phyloP scores from a whole-genome alignment of 2,797 vertebrate species.

The Pampus argenteus region DNA sequence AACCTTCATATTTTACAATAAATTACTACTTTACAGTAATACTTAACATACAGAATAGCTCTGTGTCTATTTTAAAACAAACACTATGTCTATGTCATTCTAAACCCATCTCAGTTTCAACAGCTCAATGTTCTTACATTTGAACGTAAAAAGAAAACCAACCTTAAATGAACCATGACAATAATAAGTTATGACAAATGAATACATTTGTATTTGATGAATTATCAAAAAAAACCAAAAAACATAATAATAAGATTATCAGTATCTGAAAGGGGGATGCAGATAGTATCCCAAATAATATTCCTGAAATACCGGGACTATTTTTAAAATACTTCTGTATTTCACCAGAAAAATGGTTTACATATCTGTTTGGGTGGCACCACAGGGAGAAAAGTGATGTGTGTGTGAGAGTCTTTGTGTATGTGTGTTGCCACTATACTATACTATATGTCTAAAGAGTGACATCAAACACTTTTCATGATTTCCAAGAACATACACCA shows the following conservation, averaged over 20 bases:
- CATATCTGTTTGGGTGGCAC: constrained; percentile 60
- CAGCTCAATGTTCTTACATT: not conserved
- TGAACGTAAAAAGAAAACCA: not conserved
- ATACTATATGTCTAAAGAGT: constrained; percentile 53
- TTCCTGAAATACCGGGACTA: constrained; percentile 15
- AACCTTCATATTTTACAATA: not conserved
- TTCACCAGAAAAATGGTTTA: constrained; percentile 54
- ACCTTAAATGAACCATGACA: not conserved
- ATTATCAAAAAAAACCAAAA: not conserved
- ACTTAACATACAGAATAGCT: not conserved
- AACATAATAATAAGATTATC: not conserved
- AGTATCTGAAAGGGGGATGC: not conserved
- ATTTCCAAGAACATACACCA: constrained; percentile 69
- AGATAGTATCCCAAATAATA: constrained; percentile 8
- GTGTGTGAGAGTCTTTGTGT: constrained; percentile 12
- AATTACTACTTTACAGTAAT: not conserved
- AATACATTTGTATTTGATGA: not conserved
- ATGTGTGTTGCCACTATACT: constrained; percentile 16
- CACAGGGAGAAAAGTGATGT: constrained; percentile 36
- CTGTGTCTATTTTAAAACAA: not conserved
- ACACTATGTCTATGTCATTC: not conserved
- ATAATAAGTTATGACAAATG: not conserved
- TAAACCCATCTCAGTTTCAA: not conserved
- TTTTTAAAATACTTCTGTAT: constrained; percentile 45
- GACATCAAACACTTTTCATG: constrained; percentile 70